Conservation (phyloP, 2,888 invertebrate genomes). For the Phyto melanocephala region DNA sequence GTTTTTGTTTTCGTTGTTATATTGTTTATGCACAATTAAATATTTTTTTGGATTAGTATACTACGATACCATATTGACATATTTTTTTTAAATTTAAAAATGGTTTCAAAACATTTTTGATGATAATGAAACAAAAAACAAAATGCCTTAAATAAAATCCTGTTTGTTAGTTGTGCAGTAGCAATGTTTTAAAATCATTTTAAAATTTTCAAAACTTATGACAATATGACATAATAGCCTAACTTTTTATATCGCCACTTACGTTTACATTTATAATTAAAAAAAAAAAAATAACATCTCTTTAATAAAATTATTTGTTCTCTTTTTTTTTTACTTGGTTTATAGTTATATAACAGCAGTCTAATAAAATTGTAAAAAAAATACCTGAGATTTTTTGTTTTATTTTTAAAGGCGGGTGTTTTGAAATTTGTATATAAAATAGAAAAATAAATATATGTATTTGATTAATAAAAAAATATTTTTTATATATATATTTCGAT, state of each 20-base stretch:
- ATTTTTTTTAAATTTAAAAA: background rate
- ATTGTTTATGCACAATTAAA: background rate
- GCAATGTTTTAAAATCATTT: background rate
- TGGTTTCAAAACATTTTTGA: background rate
- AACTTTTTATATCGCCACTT: no score
- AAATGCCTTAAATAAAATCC: background rate
- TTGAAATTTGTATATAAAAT: background rate
- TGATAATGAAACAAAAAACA: no score
- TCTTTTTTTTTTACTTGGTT: background rate
- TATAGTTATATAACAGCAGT: constrained; percentile 56
- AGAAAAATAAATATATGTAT: background rate
- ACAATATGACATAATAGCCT: no score
- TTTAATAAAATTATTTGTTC: no score
- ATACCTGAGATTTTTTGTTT: constrained; percentile 45
- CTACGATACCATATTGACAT: background rate
- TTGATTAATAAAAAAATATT: background rate
- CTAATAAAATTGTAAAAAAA: constrained; percentile 40
- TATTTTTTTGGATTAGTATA: background rate
- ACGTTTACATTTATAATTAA: no score
- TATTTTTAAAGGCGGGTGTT: background rate
- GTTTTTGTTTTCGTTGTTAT: background rate
- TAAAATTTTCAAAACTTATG: background rate
- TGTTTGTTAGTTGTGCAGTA: background rate
- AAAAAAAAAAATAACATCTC: no score
- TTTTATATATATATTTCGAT: constrained; percentile 10